Evolutionary conservation across 2,888 invertebrate genomes (phyloP).

Genomic region (Phasia obesa): DNA sequence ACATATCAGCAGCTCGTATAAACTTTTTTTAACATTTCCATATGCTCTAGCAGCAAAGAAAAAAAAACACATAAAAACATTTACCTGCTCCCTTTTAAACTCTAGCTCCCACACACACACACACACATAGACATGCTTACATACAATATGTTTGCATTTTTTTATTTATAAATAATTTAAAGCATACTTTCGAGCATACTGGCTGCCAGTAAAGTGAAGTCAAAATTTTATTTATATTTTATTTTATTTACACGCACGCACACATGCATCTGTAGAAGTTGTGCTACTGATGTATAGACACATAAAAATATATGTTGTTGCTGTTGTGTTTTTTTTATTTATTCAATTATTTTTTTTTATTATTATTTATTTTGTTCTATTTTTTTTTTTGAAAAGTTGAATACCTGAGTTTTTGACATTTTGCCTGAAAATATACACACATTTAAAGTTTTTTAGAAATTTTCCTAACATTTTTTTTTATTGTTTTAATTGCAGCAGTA

Average conservation of each 20-base stretch:
- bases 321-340: not conserved
- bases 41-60: constrained; percentile 13
- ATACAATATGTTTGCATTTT: constrained; percentile 1
- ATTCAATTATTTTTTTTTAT: constrained; percentile 15
- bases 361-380: not conserved
- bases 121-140: not conserved
- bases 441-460: not conserved
- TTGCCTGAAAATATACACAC: constrained; percentile 49
- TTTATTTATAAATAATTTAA: constrained; percentile 63
- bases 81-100: constrained; percentile 29
- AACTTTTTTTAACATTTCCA: constrained; percentile 48
- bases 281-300: not conserved
- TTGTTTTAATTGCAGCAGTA: not conserved
- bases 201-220: constrained; percentile 37
- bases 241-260: not conserved
- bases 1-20: constrained; percentile 47
- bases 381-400: constrained; percentile 31
- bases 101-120: not conserved
- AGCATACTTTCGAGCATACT: constrained; percentile 50
- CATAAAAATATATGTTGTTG: not conserved
- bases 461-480: not conserved
- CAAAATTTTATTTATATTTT: constrained; percentile 42
- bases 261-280: not conserved
- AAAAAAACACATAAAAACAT: constrained; percentile 3
- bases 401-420: constrained; percentile 50